Percentiles rank a stretch among this genome's conserved stretches.
Evolutionary conservation across 2,113 vertebrate genomes (phyloP).

Genomic region (Ptychochromis oligacanthus): DNA sequence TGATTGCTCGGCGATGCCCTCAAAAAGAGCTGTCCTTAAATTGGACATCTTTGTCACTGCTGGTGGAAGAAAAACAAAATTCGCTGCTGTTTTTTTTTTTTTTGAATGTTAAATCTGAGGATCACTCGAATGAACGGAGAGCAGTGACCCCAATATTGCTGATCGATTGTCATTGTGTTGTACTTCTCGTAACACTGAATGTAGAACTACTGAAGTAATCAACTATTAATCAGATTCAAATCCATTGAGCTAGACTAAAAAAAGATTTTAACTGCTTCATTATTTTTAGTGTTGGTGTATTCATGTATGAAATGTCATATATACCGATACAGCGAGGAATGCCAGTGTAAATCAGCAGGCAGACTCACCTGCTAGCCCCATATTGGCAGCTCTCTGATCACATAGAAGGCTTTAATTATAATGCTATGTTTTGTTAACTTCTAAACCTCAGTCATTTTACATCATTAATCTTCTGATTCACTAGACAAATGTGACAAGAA

Average conservation of each 20-base stretch:
- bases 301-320: neutral
- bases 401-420: slow-evolving; percentile 54
- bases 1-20: slow-evolving; percentile 33
- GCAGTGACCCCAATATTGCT: neutral
- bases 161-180: neutral
- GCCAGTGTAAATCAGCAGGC: slow-evolving; percentile 27
- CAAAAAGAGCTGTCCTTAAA: slow-evolving; percentile 48
- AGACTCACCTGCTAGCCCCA: slow-evolving; percentile 16
- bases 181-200: neutral
- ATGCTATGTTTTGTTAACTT: slow-evolving; percentile 71
- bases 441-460: slow-evolving; percentile 74
- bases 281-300: neutral
- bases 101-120: slow-evolving; percentile 1
- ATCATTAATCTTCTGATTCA: slow-evolving; percentile 74
- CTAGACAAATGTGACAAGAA: slow-evolving; percentile 75
- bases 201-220: neutral
- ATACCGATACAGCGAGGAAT: neutral
- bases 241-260: neutral
- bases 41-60: slow-evolving; percentile 57
- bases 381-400: slow-evolving; percentile 61
- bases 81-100: neutral
- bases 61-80: slow-evolving; percentile 26
- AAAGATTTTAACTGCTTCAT: neutral
- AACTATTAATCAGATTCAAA: neutral
- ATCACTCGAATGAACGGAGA: neutral